Conservation (phyloP, 2,113 vertebrate species). For the Onychostruthus taczanowskii region DNA sequence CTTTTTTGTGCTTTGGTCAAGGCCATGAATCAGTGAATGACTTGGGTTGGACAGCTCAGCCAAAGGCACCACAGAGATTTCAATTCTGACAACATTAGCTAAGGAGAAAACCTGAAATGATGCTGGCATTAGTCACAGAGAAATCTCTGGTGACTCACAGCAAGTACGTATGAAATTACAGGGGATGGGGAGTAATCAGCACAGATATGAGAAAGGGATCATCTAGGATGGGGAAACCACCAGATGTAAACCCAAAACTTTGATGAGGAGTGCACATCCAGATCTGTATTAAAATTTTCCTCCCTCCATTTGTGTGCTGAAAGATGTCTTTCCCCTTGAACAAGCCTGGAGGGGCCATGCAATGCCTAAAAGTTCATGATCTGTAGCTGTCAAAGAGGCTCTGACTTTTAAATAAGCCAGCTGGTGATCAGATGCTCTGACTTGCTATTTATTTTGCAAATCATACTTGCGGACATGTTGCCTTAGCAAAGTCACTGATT, state of each 20-base stretch:
- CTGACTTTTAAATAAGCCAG: conserved; percentile 25
- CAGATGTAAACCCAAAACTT: not conserved
- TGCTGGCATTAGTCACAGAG: not conserved
- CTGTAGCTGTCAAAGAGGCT: not conserved
- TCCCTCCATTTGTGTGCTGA: not conserved
- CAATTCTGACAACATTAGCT: not conserved
- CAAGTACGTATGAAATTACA: not conserved
- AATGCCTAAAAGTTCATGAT: not conserved
- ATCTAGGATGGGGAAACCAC: not conserved
- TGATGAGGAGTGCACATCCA: not conserved
- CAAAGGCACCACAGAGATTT: not conserved
- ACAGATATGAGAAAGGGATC: not conserved
- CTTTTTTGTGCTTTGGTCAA: not conserved
- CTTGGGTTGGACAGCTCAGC: not conserved
- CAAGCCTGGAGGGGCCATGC: not conserved
- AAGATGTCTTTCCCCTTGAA: not conserved
- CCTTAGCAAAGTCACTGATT: conserved; percentile 47
- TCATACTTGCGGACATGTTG: conserved; percentile 42
- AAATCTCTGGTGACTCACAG: not conserved
- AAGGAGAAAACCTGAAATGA: not conserved
- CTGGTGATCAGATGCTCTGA: conserved; percentile 46
- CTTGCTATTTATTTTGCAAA: conserved; percentile 55
- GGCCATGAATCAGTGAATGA: not conserved
- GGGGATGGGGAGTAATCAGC: not conserved
- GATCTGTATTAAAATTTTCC: not conserved